phyloP scores from a whole-genome alignment of 1,140 invertebrate genomes.

The Oscheius sp. region DNA sequence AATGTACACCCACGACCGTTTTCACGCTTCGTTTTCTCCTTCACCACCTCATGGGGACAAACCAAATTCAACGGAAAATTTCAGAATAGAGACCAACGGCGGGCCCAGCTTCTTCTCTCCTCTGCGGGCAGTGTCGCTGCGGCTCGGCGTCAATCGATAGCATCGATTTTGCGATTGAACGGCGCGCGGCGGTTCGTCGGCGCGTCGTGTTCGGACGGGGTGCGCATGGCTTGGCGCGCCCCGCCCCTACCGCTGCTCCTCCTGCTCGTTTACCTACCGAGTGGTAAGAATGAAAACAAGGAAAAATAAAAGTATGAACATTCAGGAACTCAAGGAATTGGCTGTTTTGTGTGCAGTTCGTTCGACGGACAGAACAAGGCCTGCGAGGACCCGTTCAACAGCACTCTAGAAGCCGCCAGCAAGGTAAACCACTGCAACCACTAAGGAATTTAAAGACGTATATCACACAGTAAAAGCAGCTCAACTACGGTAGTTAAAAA shows the following conservation, averaged over 20 bases:
- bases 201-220: background rate
- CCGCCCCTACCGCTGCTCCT: constrained; percentile 3
- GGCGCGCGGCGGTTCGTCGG: background rate
- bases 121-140: background rate
- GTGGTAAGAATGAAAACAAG: constrained; percentile 2
- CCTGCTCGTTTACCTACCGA: constrained; percentile 12
- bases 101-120: background rate
- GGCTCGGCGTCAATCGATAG: background rate
- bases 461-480: background rate
- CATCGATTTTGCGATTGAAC: background rate
- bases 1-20: background rate
- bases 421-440: too few species aligned
- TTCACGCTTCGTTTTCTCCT: background rate
- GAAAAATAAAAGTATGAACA: background rate
- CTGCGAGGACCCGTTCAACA: constrained; percentile 91
- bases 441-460: background rate
- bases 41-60: background rate
- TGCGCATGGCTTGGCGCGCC: constrained; percentile 9
- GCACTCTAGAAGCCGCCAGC: constrained; percentile 40
- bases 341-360: constrained; percentile 94
- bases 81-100: background rate
- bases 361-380: constrained; percentile 77
- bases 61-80: background rate
- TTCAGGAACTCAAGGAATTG: constrained; percentile 69
- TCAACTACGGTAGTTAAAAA: too few species aligned